Base-by-base conservation (phyloP, 2,113 vertebrate species). In the Ceyx melanurus region DNA sequence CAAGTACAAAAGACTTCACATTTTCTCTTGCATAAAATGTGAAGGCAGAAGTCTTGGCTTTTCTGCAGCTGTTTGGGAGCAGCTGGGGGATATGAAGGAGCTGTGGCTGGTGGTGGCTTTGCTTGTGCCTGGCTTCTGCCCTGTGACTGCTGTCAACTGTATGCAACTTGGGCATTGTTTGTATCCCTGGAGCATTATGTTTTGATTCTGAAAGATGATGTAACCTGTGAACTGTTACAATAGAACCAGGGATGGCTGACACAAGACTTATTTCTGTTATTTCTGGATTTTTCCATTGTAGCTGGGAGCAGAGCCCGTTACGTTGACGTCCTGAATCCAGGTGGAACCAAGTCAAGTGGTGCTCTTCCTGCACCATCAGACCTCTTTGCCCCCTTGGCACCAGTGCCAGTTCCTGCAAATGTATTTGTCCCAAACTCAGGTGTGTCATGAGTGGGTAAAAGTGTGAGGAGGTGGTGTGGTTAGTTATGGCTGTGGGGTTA, bases 311-410 rank as follows among this genome's bases (percentile, higher is more conserved):
- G 97, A 97, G 98, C 97, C 17, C 98, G 98, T 84, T 99, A 99
- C 0, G 99, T 99, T 81, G 99, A 99, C 13, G 97, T 99, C 57
- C 71, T 99, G 76, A 99, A 99, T 92, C 99, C 99, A 0, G 96
- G 97, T 15, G 97, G 98, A 81, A 31, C 97, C 65, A 98, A 97
- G 89, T 90, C 98, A 0, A 92, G 95, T 0, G 97, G 97, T 20
- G 93, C 97, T 8, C 96, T 97, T 14, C 98, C 98, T 4, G 98
- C 98, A 15, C 99, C 99, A 3, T 98, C 98, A 0, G 98, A 99
- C 68, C 95, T 99, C 3, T 99, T 99, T 75, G 99, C 99, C n/a
- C 99, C 99, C 5, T 95, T 99, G 57, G 99, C 99, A 31, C 99
- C 99, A 0, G 98, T 99, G 98, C 96, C 98, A 8, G 98, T 99